These are phyloP conservation scores for Anhinga anhinga DNA, from an alignment of 2,113 vertebrate species.

Conservation along the genomic window DNA sequence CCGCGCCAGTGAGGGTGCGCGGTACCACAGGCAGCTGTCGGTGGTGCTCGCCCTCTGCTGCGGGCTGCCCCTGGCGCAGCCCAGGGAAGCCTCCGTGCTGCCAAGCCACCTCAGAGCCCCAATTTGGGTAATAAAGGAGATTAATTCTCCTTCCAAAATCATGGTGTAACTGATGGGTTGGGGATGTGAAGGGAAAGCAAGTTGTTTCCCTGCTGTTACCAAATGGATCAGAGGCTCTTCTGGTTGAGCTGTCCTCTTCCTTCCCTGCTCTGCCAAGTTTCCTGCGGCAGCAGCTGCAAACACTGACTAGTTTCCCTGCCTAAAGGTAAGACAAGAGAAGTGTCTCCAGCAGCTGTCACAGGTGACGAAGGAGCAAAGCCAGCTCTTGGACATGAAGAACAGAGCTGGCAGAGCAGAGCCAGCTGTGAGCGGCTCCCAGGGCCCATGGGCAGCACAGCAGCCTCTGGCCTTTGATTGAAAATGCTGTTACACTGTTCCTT, in stretches of 20 bases:
- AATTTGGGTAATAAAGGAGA: neutral
- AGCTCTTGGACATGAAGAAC: fast-evolving
- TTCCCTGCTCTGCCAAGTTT: neutral
- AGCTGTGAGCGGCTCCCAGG: neutral
- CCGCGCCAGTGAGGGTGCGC: neutral
- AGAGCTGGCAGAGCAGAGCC: neutral
- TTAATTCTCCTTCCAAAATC: neutral
- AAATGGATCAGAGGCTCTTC: neutral
- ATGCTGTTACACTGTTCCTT: neutral
- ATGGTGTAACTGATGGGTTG: neutral
- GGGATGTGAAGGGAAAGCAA: neutral
- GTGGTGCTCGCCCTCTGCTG: too few species aligned
- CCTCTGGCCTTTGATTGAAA: neutral
- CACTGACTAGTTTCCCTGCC: neutral
- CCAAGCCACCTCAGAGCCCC: neutral
- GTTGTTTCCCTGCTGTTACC: neutral
- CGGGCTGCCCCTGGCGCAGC: fast-evolving
- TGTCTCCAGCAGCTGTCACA: neutral
- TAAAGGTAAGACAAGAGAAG: neutral
- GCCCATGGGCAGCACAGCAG: neutral
- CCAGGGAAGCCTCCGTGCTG: neutral
- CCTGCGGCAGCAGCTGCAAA: neutral
- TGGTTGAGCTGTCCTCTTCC: neutral
- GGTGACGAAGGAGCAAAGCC: neutral
- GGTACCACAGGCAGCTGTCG: neutral